phyloP scores from a whole-genome alignment of 2,888 invertebrate species.

The Chloroclystis v-ata region DNA sequence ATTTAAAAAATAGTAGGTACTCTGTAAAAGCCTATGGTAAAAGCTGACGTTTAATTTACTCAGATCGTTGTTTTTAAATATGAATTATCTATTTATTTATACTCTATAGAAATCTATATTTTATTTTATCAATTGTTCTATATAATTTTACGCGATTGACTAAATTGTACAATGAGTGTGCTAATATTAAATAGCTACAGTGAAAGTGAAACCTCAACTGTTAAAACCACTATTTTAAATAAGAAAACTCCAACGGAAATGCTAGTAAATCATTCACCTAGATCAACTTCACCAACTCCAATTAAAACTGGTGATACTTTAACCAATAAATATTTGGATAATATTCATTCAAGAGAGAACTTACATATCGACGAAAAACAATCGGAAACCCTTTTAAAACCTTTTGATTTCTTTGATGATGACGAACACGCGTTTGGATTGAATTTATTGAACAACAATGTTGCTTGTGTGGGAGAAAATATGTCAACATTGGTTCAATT shows the following conservation, averaged over 20 bases:
- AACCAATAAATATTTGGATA: slow-evolving; percentile 55
- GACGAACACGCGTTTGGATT: slow-evolving; percentile 70
- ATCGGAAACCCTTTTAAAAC: slow-evolving; percentile 51
- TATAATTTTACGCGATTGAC: background rate
- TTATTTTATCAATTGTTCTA: background rate
- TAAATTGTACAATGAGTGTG: slow-evolving; percentile 30
- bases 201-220: slow-evolving; percentile 34
- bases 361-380: slow-evolving; percentile 44
- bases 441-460: slow-evolving; percentile 65
- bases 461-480: slow-evolving; percentile 68
- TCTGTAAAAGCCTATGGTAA: too few relatives aligned
- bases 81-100: too few relatives aligned
- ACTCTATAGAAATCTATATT: too few relatives aligned
- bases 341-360: slow-evolving; percentile 58
- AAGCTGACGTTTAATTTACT: too few relatives aligned
- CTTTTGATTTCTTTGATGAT: slow-evolving; percentile 67
- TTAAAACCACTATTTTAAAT: slow-evolving; percentile 14
- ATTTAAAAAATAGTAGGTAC: too few relatives aligned
- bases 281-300: slow-evolving; percentile 46
- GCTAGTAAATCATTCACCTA: background rate
- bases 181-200: slow-evolving; percentile 40
- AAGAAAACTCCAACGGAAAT: slow-evolving; percentile 25
- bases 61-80: too few relatives aligned
- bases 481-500: slow-evolving; percentile 66
- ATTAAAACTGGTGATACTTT: slow-evolving; percentile 48